These are phyloP conservation scores for Zoanthus sansibaricus DNA, from an alignment of 92 coral and sea anemone genomes.

Conservation along the genomic window DNA sequence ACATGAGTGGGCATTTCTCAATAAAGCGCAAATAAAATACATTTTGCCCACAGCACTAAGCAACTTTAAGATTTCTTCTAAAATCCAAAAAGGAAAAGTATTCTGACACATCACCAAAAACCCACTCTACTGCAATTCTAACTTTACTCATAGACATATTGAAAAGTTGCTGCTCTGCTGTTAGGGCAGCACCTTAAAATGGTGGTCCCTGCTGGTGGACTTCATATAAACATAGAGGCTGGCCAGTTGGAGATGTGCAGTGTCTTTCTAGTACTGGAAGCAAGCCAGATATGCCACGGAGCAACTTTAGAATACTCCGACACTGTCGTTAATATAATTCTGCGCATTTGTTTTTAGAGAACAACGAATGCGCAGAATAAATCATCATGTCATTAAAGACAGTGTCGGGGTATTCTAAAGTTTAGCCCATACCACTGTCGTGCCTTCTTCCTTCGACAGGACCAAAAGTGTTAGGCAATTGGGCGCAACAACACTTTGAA, in stretches of 20 bases:
- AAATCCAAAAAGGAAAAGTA: not conserved
- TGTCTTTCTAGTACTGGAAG: conserved; percentile 11
- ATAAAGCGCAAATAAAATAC: too few relatives aligned
- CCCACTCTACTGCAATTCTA: not conserved
- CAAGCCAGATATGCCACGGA: conserved; percentile 10
- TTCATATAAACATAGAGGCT: conserved; percentile 1
- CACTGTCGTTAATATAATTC: too few relatives aligned
- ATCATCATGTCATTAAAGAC: too few relatives aligned
- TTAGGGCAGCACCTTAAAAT: conserved; percentile 5
- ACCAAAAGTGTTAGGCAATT: conserved; percentile 1
- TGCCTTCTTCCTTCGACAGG: too few relatives aligned
- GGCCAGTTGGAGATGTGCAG: conserved; percentile 25
- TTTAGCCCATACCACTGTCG: too few relatives aligned
- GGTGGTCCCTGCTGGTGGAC: conserved; percentile 5
- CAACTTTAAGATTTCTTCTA: too few relatives aligned
- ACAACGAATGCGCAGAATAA: too few relatives aligned
- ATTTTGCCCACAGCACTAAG: too few relatives aligned
- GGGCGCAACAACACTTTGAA: conserved; percentile 13
- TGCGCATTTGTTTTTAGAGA: too few relatives aligned
- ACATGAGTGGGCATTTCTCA: too few relatives aligned
- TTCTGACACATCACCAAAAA: too few relatives aligned
- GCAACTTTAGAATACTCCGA: not conserved
- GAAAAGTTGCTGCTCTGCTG: conserved; percentile 16
- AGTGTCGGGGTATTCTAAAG: too few relatives aligned
- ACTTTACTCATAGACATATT: not conserved